A percentile compares a stretch with the other conserved stretches of the same genome.
phyloP scores from a whole-genome alignment of 2,113 vertebrate genomes.

The Corythaixoides concolor region DNA sequence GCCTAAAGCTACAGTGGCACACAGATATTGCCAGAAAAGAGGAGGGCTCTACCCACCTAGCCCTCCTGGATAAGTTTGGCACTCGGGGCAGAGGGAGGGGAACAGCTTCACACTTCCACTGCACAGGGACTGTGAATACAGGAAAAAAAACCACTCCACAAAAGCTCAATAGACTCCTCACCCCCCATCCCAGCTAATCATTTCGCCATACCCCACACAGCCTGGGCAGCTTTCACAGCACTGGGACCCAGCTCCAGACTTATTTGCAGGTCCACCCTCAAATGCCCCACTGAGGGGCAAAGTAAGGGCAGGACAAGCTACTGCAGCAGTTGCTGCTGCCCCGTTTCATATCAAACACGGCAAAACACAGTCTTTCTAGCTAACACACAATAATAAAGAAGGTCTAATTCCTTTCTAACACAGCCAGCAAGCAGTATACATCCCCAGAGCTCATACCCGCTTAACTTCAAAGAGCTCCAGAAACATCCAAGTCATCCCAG shows the following conservation, averaged over 20 bases:
- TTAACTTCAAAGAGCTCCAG: not conserved
- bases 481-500: not conserved
- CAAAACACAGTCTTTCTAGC: not conserved
- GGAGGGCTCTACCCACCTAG: not conserved
- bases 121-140: too few species aligned
- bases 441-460: not conserved
- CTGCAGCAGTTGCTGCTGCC: not conserved
- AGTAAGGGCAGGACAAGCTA: not conserved
- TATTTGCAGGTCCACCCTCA: not conserved
- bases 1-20: not conserved
- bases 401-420: not conserved
- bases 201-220: too few species aligned
- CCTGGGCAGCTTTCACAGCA: accelerated
- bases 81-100: accelerated
- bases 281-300: not conserved
- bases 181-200: not conserved
- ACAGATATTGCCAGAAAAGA: not conserved
- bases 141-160: not conserved
- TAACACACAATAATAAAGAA: not conserved
- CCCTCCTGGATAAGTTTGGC: not conserved
- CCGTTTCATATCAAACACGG: not conserved
- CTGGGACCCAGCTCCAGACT: not conserved
- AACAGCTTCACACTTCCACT: not conserved
- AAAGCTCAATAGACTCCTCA: not conserved
- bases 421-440: not conserved